phyloP scores from a whole-genome alignment of 2,888 invertebrate genomes.

The Pammene aurita region DNA sequence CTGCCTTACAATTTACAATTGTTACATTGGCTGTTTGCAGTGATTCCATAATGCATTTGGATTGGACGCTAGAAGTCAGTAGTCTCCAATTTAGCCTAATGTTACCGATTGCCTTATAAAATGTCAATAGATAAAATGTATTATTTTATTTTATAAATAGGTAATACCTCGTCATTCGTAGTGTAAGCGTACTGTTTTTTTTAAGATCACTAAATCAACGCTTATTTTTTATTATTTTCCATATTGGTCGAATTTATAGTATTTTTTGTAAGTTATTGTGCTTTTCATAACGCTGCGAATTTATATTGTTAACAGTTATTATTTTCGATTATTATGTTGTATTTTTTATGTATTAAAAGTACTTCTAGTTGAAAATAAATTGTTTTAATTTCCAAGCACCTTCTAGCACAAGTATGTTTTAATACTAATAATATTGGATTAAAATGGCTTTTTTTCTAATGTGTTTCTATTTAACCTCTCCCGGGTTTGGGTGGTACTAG shows the following conservation, averaged over 20 bases:
- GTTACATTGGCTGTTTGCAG: conserved; percentile 30
- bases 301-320: conserved; percentile 26
- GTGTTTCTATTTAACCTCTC: too few species aligned
- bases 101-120: conserved; percentile 38
- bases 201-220: conserved; percentile 31
- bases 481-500: too few species aligned
- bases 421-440: too few species aligned
- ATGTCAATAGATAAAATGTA: conserved; percentile 43
- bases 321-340: conserved; percentile 34
- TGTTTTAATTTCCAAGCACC: not conserved
- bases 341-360: conserved; percentile 37
- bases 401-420: too few species aligned
- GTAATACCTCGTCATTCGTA: conserved; percentile 31
- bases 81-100: conserved; percentile 27
- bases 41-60: conserved; percentile 40
- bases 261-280: conserved; percentile 16
- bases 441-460: too few species aligned
- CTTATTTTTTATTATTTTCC: conserved; percentile 27
- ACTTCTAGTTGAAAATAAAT: conserved; percentile 24
- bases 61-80: conserved; percentile 36
- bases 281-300: conserved; percentile 19
- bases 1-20: conserved; percentile 23
- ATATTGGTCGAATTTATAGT: conserved; percentile 27
- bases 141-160: conserved; percentile 47
- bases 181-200: conserved; percentile 38